phyloP scores from a whole-genome alignment of 2,888 invertebrate genomes.

The Ectemnius cavifrons region DNA sequence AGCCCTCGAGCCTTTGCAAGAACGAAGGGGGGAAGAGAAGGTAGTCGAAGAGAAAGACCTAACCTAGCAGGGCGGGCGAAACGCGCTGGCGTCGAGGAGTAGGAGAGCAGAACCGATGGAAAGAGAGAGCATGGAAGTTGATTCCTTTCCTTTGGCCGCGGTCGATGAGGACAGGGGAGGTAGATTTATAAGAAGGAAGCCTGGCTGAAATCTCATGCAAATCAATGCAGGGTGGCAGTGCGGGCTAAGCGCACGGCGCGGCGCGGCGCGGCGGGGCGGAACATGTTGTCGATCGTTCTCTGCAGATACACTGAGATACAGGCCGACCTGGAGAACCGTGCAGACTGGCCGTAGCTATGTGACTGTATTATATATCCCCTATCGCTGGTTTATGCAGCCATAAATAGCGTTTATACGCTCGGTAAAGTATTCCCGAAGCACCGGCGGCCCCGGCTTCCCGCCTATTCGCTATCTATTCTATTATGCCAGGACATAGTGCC shows the following conservation, averaged over 20 bases:
- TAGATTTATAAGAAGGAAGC: conserved; percentile 70
- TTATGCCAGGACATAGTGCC: conserved; percentile 71
- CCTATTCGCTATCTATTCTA: conserved; percentile 73
- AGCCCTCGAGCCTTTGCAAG: background rate
- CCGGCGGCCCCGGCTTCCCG: conserved; percentile 65
- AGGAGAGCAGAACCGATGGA: background rate
- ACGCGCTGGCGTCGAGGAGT: background rate
- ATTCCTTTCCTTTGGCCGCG: conserved; percentile 57
- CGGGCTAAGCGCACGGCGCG: conserved; percentile 34
- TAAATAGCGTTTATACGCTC: conserved; percentile 76
- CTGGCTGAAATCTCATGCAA: conserved; percentile 72
- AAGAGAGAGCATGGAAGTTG: conserved; percentile 35
- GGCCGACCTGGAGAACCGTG: conserved; percentile 51
- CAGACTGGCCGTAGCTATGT: conserved; percentile 61
- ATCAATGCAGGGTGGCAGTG: conserved; percentile 68
- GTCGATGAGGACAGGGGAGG: conserved; percentile 47
- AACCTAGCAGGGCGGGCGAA: conserved; percentile 13
- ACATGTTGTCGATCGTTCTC: conserved; percentile 64
- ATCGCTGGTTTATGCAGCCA: conserved; percentile 75
- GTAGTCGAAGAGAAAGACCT: conserved; percentile 1
- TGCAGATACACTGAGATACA: conserved; percentile 64
- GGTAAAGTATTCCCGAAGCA: conserved; percentile 74
- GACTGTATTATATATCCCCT: conserved; percentile 72
- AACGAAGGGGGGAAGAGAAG: background rate
- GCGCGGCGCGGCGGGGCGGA: conserved; percentile 32